phyloP scores from a whole-genome alignment of 2,888 invertebrate species.

The Machimus rusticus region DNA sequence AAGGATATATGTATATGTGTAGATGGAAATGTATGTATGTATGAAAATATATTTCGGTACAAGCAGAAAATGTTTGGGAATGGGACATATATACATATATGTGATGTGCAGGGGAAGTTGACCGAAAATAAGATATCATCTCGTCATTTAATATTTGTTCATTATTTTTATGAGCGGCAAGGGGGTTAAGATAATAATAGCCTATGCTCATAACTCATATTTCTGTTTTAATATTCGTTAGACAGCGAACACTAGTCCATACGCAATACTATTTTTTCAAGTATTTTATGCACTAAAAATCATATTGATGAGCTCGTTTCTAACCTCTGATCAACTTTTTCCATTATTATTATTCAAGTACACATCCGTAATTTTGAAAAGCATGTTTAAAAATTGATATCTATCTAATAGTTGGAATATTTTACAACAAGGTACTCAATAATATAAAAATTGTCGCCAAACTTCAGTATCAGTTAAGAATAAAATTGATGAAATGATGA shows the following conservation, averaged over 20 bases:
- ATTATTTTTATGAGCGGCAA: constrained; percentile 47
- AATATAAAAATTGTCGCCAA: too few species aligned
- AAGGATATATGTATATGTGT: background rate
- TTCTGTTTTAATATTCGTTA: constrained; percentile 46
- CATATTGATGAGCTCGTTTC: background rate
- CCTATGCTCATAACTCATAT: constrained; percentile 43
- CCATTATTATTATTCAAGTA: background rate
- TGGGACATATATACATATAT: background rate
- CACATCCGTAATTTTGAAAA: background rate
- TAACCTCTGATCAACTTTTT: background rate
- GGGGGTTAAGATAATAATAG: constrained; percentile 44
- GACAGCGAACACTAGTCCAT: background rate
- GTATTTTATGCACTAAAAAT: background rate
- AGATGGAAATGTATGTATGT: background rate
- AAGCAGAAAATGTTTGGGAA: constrained; percentile 8
- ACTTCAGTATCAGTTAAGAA: too few species aligned
- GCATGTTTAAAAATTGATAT: background rate
- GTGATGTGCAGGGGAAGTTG: constrained; percentile 27
- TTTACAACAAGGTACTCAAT: too few species aligned
- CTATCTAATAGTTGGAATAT: too few species aligned
- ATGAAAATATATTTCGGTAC: constrained; percentile 14
- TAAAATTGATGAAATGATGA: too few species aligned
- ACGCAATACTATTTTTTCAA: background rate
- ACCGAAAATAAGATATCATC: constrained; percentile 48
- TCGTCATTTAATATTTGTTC: constrained; percentile 49